A percentile compares a stretch with the other conserved stretches of the same genome.
Evolutionary conservation across 2,888 invertebrate genomes (phyloP).

Genomic region (Cerastis rubricosa): DNA sequence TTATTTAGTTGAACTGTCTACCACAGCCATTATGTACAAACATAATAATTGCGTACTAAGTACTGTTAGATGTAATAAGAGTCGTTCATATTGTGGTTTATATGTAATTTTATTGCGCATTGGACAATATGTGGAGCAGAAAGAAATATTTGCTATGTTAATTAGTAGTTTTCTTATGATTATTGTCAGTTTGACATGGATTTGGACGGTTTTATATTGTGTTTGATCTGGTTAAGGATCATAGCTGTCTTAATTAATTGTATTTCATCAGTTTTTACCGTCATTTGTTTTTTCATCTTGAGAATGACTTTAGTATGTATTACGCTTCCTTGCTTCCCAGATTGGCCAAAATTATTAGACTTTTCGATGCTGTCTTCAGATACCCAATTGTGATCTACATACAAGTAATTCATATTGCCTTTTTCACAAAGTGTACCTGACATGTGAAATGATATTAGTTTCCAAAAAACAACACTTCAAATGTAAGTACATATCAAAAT

Average conservation of each 20-base stretch:
- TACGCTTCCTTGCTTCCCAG: not conserved
- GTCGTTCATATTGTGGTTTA: slow-evolving; percentile 24
- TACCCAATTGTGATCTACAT: not conserved
- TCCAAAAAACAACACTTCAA: not conserved
- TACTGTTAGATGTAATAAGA: slow-evolving; percentile 61
- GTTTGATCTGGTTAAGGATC: slow-evolving; percentile 37
- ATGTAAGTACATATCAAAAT: not conserved
- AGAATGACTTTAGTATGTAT: not conserved
- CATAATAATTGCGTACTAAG: slow-evolving; percentile 48
- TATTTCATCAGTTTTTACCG: not conserved
- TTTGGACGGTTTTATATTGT: slow-evolving; percentile 36
- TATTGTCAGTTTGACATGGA: slow-evolving; percentile 48
- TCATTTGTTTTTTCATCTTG: not conserved
- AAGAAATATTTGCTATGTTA: slow-evolving; percentile 57
- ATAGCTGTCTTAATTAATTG: not conserved
- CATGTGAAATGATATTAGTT: not conserved
- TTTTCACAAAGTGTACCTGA: not conserved
- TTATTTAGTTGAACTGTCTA: slow-evolving; percentile 20
- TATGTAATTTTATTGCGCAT: slow-evolving; percentile 60
- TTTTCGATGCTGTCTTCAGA: not conserved
- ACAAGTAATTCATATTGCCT: not conserved
- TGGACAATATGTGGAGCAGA: slow-evolving; percentile 59
- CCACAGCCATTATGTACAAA: slow-evolving; percentile 8
- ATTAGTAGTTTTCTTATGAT: slow-evolving; percentile 50
- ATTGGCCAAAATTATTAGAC: not conserved